Evolutionary conservation across 2,888 invertebrate genomes (phyloP).

Genomic region (Drosophila mercatorum): DNA sequence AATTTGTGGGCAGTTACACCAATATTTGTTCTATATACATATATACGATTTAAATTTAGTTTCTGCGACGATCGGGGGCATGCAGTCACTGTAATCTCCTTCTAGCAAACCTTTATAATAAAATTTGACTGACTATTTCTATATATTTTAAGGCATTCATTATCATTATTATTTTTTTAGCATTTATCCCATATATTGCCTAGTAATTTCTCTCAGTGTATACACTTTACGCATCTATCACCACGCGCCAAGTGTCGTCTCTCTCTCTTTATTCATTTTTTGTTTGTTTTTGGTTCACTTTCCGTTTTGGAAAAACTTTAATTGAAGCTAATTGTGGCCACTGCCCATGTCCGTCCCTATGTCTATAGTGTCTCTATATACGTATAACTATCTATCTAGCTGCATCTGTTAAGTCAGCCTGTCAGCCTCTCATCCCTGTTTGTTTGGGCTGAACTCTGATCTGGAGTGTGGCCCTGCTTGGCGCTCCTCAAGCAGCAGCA

Average conservation of each 20-base stretch:
- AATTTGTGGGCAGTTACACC: too few relatives aligned
- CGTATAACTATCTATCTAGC: slow-evolving; percentile 12
- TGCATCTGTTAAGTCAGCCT: slow-evolving; percentile 33
- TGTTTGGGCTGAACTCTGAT: slow-evolving; percentile 65
- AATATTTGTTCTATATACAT: too few relatives aligned
- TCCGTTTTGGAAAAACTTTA: slow-evolving; percentile 73
- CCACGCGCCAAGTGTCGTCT: slow-evolving; percentile 73
- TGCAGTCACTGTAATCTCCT: too few relatives aligned
- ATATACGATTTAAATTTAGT: too few relatives aligned
- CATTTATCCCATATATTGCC: too few relatives aligned
- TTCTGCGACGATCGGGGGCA: too few relatives aligned
- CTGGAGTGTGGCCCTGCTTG: slow-evolving; percentile 24
- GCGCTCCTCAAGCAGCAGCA: slow-evolving; percentile 2
- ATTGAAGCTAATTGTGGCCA: slow-evolving; percentile 65
- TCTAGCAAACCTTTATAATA: too few relatives aligned
- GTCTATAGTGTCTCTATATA: not conserved
- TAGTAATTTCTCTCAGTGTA: slow-evolving; percentile 42
- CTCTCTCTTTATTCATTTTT: not conserved
- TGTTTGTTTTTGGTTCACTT: slow-evolving; percentile 63
- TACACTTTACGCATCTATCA: slow-evolving; percentile 61
- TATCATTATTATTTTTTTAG: too few relatives aligned
- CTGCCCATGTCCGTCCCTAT: slow-evolving; percentile 36
- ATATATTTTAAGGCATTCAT: too few relatives aligned
- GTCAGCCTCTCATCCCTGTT: slow-evolving; percentile 20
- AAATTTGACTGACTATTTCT: too few relatives aligned